Percentiles rank a stretch among this genome's conserved stretches.
Evolutionary conservation across 2,113 vertebrate genomes (phyloP).

Genomic region (Oplegnathus fasciatus): DNA sequence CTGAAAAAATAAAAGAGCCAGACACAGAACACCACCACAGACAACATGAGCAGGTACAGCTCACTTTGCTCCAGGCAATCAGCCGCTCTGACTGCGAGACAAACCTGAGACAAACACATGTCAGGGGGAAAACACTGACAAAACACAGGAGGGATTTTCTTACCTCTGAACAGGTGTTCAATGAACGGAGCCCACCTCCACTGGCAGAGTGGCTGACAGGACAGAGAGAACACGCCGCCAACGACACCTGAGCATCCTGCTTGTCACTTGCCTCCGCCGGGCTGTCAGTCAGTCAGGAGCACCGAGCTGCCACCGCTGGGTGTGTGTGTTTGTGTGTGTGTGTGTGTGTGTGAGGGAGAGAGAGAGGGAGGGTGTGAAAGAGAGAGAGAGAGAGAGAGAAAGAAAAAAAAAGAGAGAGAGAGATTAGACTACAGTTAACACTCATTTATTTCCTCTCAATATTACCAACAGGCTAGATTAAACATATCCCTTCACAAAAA

Average conservation of each 20-base stretch:
- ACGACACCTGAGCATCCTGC: slow-evolving; percentile 58
- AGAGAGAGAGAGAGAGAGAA: background rate
- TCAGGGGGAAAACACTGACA: background rate
- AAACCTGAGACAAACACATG: background rate
- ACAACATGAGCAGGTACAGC: slow-evolving; percentile 17
- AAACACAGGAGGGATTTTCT: background rate
- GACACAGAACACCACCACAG: background rate
- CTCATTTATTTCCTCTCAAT: background rate
- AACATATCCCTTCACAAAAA: background rate
- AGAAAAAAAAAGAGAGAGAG: background rate
- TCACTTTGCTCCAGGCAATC: slow-evolving; percentile 32
- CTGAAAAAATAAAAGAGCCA: background rate
- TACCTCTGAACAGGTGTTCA: slow-evolving; percentile 52
- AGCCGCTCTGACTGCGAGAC: slow-evolving; percentile 12
- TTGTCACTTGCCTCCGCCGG: slow-evolving; percentile 47
- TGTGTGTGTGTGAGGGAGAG: slow-evolving; percentile 6
- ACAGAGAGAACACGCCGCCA: slow-evolving; percentile 35
- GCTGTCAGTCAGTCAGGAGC: slow-evolving; percentile 75
- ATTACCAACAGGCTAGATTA: background rate
- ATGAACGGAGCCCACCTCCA: slow-evolving; percentile 27
- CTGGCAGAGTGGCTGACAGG: slow-evolving; percentile 44
- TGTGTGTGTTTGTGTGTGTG: slow-evolving; percentile 38
- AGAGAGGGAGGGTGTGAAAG: background rate
- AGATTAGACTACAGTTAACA: background rate
- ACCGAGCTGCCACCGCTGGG: slow-evolving; percentile 42